Base-by-base conservation (phyloP, 2,113 vertebrate species). In the Cervus canadensis region DNA sequence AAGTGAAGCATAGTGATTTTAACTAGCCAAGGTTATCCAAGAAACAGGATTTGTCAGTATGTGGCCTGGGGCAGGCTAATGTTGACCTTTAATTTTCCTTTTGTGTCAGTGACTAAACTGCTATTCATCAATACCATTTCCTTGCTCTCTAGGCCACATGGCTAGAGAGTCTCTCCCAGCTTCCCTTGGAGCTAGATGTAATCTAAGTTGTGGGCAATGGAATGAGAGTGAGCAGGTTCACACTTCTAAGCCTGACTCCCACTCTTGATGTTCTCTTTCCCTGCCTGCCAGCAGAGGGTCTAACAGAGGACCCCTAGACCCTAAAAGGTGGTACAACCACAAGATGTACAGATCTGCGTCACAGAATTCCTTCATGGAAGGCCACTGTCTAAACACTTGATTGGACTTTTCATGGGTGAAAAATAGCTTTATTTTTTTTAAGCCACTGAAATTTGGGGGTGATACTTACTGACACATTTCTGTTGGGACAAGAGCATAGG, bases 1-100 rank as follows among this genome's bases (percentile, higher is more conserved):
- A 97, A 86, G 14, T n/a, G 83, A 97, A 8, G 6, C n/a, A 43
- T 8, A n/a, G 19, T 89, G 43, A 62, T 79, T 93, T 97, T 93
- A 96, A 91, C 9, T 50, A 91, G 19, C 17, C 10, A 85, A 81
- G n/a, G 36, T 67, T 94, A 64, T 28, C 28, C 43, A 26, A 43
- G 78, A 95, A 94, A 74, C 16, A 92, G 40, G 89, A 56, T 28
- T 62, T 89, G 76, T 82, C 45, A 57, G n/a, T 50, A 9, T 71
- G 21, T 91, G 28, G 10, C 52, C 43, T 62, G 16, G 43, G 36
- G 7, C 30, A 86, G 59, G 71, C 59, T 50, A 40, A 89, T n/a
- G 10, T 16, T 59, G 36, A 76, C 56, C 12, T 96, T 36, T 15
- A 67, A 50, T 26, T 48, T 74, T 10, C 60, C 28, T 26, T 17